Base-by-base conservation (phyloP, 2,797 vertebrate species). In the Lacerta agilis region DNA sequence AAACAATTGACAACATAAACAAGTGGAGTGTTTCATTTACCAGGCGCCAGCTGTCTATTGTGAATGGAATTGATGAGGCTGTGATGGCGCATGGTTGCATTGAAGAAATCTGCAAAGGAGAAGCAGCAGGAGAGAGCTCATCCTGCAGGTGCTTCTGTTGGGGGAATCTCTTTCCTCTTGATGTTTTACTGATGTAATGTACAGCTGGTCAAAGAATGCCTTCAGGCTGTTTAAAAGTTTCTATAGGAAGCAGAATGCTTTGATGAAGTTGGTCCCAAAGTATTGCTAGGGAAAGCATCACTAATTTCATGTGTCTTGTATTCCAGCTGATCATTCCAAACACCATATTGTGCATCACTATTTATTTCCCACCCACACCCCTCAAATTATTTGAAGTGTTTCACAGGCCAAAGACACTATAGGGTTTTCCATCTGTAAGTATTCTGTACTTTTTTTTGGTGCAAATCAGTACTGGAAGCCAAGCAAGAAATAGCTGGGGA, bases 171-270 rank as follows among this genome's bases (percentile, higher is more conserved):
- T 91, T n/a, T 95, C 95, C 80, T 84, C 90, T 94, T 90, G 25
- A 94, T 84, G 76, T 91, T 94, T 80, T 95, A 79, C 78, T 92
- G 90, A 92, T 90, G 82, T 27, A 88, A 87, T 89, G 83, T 94
- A 92, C 96, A 96, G 95, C 95, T 96, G 96, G 92, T 90, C 92
- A 94, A 91, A 95, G 89, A 96, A 96, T 94, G 94, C 92, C 93
- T 94, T 81, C 38, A 92, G 94, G 94, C 95, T 92, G 66, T 92
- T 94, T 93, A 82, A 88, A 94, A 94, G 80, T 94, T 94, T 96
- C 89, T 92, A 79, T 90, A 82, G 88, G 88, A 95, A 95, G 90
- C 82, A 36, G 89, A 95, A 90, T 83, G 78, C 89, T 94, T 94
- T 82, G 76, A 79, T 88, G 85, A 91, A 95, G 80, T 96, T 96